Conservation (phyloP, 2,888 invertebrate genomes). For the Pinctada fucata region DNA sequence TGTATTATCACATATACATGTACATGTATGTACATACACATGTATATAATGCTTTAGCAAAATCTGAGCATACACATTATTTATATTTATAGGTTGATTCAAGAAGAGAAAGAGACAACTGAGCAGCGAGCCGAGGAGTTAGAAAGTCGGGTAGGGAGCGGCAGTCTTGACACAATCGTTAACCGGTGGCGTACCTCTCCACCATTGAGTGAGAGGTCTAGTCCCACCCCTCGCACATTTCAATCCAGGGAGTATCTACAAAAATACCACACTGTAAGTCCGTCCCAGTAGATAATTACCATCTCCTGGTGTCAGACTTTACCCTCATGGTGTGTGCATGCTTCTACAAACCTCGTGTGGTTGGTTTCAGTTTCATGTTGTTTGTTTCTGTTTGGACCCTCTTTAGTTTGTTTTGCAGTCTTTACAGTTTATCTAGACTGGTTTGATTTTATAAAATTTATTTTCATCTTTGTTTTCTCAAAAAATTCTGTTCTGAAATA, state of each 20-base stretch:
- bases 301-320: slow-evolving; percentile 4
- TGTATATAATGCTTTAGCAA: no score
- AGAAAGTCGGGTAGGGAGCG: slow-evolving; percentile 90
- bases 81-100: slow-evolving; percentile 79
- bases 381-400: no score
- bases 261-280: slow-evolving; percentile 96
- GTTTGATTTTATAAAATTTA: no score
- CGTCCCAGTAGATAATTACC: slow-evolving; percentile 25
- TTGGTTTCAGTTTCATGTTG: no score
- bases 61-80: not conserved
- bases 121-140: slow-evolving; percentile 98
- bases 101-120: slow-evolving; percentile 91
- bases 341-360: no score
- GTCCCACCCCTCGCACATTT: slow-evolving; percentile 80
- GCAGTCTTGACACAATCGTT: slow-evolving; percentile 87
- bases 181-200: slow-evolving; percentile 87
- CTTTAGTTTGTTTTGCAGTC: no score
- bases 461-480: no score
- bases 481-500: no score
- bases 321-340: not conserved
- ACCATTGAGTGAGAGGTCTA: slow-evolving; percentile 90
- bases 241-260: slow-evolving; percentile 81
- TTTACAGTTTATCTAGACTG: no score
- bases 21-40: no score
- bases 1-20: no score